Percentiles rank a stretch among this genome's conserved stretches.
phyloP scores from a whole-genome alignment of 1,140 invertebrate species.

The Cylas formicarius region DNA sequence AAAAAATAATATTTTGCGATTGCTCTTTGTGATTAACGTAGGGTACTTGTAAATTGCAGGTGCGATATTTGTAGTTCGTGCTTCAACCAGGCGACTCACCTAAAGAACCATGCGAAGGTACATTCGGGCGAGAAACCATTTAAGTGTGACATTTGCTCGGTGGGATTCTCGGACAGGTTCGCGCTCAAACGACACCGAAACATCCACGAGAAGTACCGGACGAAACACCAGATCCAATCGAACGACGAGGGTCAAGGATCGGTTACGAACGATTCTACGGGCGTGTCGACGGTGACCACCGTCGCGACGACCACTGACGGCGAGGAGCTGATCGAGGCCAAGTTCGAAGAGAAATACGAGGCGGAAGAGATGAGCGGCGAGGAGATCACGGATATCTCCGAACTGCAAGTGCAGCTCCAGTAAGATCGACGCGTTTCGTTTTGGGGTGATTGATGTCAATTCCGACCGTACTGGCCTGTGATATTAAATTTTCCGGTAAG shows the following conservation, averaged over 20 bases:
- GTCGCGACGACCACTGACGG: conserved; percentile 22
- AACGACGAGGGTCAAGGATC: conserved; percentile 15
- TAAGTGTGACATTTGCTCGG: conserved; percentile 79
- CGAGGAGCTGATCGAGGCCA: conserved; percentile 34
- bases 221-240: conserved; percentile 36
- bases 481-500: too few relatives aligned
- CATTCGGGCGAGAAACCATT: conserved; percentile 67
- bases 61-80: conserved; percentile 77
- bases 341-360: conserved; percentile 33
- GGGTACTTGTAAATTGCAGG: too few relatives aligned
- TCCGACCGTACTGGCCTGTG: too few relatives aligned
- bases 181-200: conserved; percentile 47
- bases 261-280: conserved; percentile 16
- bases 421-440: conserved; percentile 20
- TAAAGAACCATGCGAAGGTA: conserved; percentile 77
- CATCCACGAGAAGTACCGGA: conserved; percentile 48
- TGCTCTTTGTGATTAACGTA: too few relatives aligned
- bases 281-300: conserved; percentile 19
- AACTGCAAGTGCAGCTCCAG: conserved; percentile 38
- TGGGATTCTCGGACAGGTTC: conserved; percentile 74
- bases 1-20: too few relatives aligned
- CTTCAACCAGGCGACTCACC: conserved; percentile 80
- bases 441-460: too few relatives aligned
- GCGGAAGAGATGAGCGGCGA: conserved; percentile 29
- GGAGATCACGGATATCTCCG: conserved; percentile 38